Evolutionary conservation across 2,797 vertebrate genomes (phyloP), one percentile per base, ranked within the genome.

Genomic region (Thamnophis elegans): DNA sequence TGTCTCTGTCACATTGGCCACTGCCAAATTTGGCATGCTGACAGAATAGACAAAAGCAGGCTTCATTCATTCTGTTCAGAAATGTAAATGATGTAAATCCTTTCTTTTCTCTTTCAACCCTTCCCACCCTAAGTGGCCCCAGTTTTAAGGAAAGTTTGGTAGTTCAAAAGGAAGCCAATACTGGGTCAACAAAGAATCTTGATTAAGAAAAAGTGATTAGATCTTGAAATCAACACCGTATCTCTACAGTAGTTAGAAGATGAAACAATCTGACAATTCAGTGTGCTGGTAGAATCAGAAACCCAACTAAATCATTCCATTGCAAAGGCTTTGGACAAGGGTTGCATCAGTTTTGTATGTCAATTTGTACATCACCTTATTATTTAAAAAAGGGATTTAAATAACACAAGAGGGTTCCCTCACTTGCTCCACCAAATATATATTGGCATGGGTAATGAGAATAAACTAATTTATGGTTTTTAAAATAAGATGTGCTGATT

Each of bases 41-140:
- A 92, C 0, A 0, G 86, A 88, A 89, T 26, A 0, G 6, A 28
- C 85, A 95, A 91, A 90, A 94, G 93, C 94, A 96, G 8, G 89
- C 95, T 96, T 96, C 93, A 0, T 0, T 95, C 95, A 92, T 97
- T 97, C 97, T 97, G 91, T 90, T 94, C 93, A 93, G 94, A 95
- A 97, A 96, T 22, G 59, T 58, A 92, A 92, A 95, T 95, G 95
- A 92, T 93, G 90, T 93, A 90, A 93, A 94, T 93, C 95, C 96
- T 95, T 94, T 94, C 91, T 93, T 95, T 94, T 90, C 78, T 0
- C 5, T 95, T 91, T 96, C 91, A 95, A 96, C 96, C 92, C 96
- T 96, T 85, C 56, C 56, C 26, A 85, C 25, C 65, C 65, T 55
- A 36, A 60, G 14, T 88, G 47, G 60, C 56, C 92, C 86, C 93